Evolutionary conservation across 2,888 invertebrate species (phyloP), one percentile per base, ranked within the genome.

Genomic region (Polyploca ridens): DNA sequence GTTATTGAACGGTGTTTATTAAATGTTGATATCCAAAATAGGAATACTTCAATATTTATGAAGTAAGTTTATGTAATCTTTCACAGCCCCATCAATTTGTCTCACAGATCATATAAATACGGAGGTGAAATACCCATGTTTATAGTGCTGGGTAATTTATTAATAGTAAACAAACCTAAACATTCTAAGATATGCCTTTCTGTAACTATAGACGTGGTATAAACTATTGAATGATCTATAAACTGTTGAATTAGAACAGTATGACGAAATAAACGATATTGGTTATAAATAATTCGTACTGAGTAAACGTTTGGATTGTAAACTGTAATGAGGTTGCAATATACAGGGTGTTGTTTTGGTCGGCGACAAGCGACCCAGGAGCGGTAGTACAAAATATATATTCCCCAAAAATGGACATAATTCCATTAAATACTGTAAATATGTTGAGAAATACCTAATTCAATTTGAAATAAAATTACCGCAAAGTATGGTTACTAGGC

Each of bases 231-330:
- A 16, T 10, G 54, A 54, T 54, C 54, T 54, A 54, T 54, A 54
- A 19, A 19, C 49, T 49, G 46, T 49, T 54, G 7, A 54, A 54
- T 54, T 54, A 62, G 63, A 62, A 65, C 63, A 49, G 64, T 64
- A 64, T 65, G 62, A 62, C 54, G 54, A 54, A 54, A 54, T 54
- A n/a, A 19, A 54, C 54, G 19, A 10, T 54, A 54, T 10, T 54
- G 14, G 19, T 8, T 54, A 54, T 54, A 54, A 54, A 54, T 54
- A 54, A 10, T 19, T 19, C 19, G 19, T 19, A 54, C 19, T 7
- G 19, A 19, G 19, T 54, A 19, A 54, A 16, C 16, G 46, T 5
- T 14, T 0, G 8, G 46, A 46, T 14, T 46, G 46, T 46, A n/a
- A 46, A n/a, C n/a, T 8, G 41, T 41, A 13, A 41, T 13, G 3